A percentile compares a stretch with the other conserved stretches of the same genome.
Conservation (phyloP, 1,140 invertebrate genomes). For the Agrypnia vestita region DNA sequence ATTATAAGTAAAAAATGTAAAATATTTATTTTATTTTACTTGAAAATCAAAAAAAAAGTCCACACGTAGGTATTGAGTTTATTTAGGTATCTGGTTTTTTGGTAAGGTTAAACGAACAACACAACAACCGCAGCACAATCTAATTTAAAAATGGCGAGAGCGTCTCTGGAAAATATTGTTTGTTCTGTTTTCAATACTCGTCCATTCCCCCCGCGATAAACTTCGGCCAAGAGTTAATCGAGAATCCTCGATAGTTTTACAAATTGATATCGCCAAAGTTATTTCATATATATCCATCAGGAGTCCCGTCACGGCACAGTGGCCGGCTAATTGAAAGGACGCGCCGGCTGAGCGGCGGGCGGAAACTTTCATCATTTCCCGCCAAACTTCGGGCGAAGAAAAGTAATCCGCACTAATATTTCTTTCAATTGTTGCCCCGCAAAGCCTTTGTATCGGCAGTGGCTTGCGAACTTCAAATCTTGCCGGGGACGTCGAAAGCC, state of each 20-base stretch:
- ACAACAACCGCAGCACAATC: too few species aligned
- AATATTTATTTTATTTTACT: too few species aligned
- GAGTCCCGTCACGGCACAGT: slow-evolving; percentile 18
- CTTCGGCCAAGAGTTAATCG: slow-evolving; percentile 33
- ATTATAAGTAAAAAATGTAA: too few species aligned
- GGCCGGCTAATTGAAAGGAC: slow-evolving; percentile 45
- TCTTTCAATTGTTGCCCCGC: slow-evolving; percentile 50
- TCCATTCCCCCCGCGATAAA: neutral
- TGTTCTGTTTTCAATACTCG: neutral
- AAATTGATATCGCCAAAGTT: slow-evolving; percentile 43
- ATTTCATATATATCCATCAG: slow-evolving; percentile 44
- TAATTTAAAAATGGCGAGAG: too few species aligned
- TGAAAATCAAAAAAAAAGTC: too few species aligned
- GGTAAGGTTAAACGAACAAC: too few species aligned
- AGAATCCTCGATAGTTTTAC: slow-evolving; percentile 37
- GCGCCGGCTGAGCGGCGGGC: neutral
- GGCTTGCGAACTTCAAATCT: neutral
- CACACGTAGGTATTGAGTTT: too few species aligned
- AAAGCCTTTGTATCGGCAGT: slow-evolving; percentile 43
- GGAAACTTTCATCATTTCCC: slow-evolving; percentile 46
- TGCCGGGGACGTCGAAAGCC: neutral
- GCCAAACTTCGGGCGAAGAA: slow-evolving; percentile 27
- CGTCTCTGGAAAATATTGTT: slow-evolving; percentile 1
- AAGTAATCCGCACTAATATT: slow-evolving; percentile 53
- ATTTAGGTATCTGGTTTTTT: too few species aligned